phyloP scores from a whole-genome alignment of 2,888 invertebrate species.

The Sceliomorpha sp. region DNA sequence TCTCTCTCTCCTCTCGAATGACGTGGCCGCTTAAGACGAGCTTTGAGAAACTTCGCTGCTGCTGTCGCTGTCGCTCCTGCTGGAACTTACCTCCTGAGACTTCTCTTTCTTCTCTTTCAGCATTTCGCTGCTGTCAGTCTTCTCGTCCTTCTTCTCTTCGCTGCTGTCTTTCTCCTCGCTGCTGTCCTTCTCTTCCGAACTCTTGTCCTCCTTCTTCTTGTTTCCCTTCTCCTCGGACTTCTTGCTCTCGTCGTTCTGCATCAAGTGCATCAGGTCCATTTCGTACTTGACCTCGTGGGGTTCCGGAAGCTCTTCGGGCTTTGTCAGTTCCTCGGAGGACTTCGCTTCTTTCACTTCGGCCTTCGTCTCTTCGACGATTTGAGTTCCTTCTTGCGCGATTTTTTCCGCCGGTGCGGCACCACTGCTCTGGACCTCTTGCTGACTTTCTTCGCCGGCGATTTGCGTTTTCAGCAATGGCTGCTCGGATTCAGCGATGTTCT shows the following conservation, averaged over 20 bases:
- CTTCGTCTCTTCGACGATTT: slow-evolving; percentile 37
- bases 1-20: slow-evolving; percentile 53
- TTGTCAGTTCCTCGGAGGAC: slow-evolving; percentile 67
- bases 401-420: slow-evolving; percentile 27
- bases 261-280: too few relatives aligned
- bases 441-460: slow-evolving; percentile 27
- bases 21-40: slow-evolving; percentile 64
- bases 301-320: slow-evolving; percentile 74
- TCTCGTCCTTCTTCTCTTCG: slow-evolving; percentile 48
- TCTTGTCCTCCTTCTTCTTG: slow-evolving; percentile 50
- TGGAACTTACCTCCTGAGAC: slow-evolving; percentile 50
- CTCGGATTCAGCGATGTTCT: slow-evolving; percentile 10
- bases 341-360: slow-evolving; percentile 58
- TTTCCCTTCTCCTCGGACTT: slow-evolving; percentile 54
- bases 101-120: slow-evolving; percentile 31
- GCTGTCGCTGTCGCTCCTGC: slow-evolving; percentile 51
- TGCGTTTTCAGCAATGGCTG: slow-evolving; percentile 29
- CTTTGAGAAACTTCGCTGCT: slow-evolving; percentile 46
- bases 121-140: slow-evolving; percentile 44
- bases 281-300: slow-evolving; percentile 71
- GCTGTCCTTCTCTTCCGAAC: slow-evolving; percentile 54
- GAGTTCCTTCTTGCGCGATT: slow-evolving; percentile 23
- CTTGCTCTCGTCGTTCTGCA: slow-evolving; percentile 58
- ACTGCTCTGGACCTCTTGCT: slow-evolving; percentile 31
- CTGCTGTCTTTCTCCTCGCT: slow-evolving; percentile 58